Conservation (phyloP, 2,797 vertebrate species). For the Cygnus olor region DNA sequence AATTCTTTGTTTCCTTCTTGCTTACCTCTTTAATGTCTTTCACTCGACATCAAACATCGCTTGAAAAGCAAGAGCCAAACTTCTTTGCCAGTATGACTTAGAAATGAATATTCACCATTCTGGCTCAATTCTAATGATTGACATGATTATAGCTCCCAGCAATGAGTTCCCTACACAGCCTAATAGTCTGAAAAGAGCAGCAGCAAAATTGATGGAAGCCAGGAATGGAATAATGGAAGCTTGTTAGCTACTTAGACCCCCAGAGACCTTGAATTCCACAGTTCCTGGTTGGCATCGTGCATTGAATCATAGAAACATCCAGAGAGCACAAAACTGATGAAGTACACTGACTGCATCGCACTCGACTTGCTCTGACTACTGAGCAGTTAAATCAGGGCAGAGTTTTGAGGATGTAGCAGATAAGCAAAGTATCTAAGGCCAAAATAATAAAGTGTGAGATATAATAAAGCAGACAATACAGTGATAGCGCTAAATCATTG, state of each 20-base stretch:
- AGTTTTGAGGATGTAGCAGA: not conserved
- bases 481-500: not conserved
- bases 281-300: not conserved
- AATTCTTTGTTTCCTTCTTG: not conserved
- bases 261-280: constrained; percentile 11
- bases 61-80: not conserved
- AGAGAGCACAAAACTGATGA: not conserved
- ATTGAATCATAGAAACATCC: constrained; percentile 4
- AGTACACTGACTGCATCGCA: not conserved
- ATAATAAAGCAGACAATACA: not conserved
- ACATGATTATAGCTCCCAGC: not conserved
- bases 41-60: not conserved
- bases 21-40: not conserved
- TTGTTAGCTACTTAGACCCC: constrained; percentile 1
- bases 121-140: not conserved
- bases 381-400: not conserved
- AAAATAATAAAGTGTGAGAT: not conserved
- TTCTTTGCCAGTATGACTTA: not conserved
- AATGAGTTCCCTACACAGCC: not conserved
- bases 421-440: not conserved
- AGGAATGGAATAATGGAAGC: not conserved
- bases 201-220: constrained; percentile 25
- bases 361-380: not conserved
- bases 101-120: not conserved
- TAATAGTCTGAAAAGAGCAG: constrained; percentile 9